Conservation (phyloP, 92 coral and sea anemone genomes). For the Porites divaricata region DNA sequence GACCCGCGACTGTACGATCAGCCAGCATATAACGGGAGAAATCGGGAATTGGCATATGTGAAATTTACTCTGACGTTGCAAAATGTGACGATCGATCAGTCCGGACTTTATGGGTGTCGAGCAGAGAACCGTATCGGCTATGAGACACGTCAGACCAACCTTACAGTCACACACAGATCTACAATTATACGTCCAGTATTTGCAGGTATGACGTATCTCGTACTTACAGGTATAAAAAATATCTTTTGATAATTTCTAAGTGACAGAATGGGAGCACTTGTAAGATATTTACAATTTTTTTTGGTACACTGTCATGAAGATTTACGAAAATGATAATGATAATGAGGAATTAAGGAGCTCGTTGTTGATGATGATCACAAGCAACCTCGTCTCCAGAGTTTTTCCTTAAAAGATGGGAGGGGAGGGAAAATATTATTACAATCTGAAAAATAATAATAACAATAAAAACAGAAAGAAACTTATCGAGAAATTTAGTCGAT, state of each 20-base stretch:
- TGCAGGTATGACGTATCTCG: neutral
- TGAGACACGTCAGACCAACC: neutral
- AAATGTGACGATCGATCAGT: constrained; percentile 47
- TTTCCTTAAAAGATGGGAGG: neutral
- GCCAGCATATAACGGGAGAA: neutral
- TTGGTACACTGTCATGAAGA: too few relatives aligned
- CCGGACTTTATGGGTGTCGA: constrained; percentile 70
- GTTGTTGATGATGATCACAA: too few relatives aligned
- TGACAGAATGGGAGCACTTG: too few relatives aligned
- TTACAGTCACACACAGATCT: constrained; percentile 15
- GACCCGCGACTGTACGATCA: neutral
- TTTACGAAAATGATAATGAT: too few relatives aligned
- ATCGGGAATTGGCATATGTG: neutral
- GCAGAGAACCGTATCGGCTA: constrained; percentile 54
- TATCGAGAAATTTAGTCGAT: too few relatives aligned
- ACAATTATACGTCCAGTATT: neutral
- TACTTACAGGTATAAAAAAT: too few relatives aligned
- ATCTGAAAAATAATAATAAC: too few relatives aligned
- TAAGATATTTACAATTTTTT: too few relatives aligned
- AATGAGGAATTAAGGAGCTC: too few relatives aligned
- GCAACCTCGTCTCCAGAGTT: neutral
- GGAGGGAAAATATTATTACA: neutral
- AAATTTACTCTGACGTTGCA: constrained; percentile 17
- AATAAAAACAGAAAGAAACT: too few relatives aligned
- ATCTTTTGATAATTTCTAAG: too few relatives aligned